Conservation (phyloP, 1,140 invertebrate species). For the Lepidurus couesii region DNA sequence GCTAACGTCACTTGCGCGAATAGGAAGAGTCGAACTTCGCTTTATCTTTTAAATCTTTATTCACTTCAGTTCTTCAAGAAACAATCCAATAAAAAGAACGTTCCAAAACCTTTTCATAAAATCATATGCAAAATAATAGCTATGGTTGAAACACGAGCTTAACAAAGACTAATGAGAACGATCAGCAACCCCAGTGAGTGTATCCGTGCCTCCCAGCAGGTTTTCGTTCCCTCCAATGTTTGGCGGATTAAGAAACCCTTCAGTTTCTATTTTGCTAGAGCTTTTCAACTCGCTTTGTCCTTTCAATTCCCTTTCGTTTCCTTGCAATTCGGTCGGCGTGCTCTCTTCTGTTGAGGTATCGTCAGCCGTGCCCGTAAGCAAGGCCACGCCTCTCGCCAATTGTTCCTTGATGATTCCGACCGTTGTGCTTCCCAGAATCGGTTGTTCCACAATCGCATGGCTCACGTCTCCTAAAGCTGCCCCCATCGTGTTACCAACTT, state of each 20-base stretch:
- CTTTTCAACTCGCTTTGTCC: neutral
- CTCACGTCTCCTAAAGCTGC: neutral
- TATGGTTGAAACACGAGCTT: neutral
- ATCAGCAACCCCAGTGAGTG: neutral
- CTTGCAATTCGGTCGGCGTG: neutral
- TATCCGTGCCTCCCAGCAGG: neutral
- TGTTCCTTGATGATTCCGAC: neutral
- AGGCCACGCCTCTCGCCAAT: neutral
- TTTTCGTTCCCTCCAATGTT: neutral
- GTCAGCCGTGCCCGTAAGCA: constrained; percentile 4
- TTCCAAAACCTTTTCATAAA: neutral
- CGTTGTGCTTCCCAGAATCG: neutral
- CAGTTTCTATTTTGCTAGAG: neutral
- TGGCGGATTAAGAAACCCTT: neutral
- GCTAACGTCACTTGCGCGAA: neutral
- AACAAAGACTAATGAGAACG: neutral
- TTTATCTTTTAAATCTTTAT: neutral
- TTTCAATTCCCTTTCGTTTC: neutral
- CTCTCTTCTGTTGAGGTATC: neutral
- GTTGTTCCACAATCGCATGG: neutral
- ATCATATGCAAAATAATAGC: neutral
- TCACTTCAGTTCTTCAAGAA: neutral
- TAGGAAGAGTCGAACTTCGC: neutral
- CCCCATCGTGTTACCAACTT: neutral
- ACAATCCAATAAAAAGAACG: neutral